A percentile compares a stretch with the other conserved stretches of the same genome.
phyloP scores from a whole-genome alignment of 2,888 invertebrate species.

The Pilophorus perplexus region DNA sequence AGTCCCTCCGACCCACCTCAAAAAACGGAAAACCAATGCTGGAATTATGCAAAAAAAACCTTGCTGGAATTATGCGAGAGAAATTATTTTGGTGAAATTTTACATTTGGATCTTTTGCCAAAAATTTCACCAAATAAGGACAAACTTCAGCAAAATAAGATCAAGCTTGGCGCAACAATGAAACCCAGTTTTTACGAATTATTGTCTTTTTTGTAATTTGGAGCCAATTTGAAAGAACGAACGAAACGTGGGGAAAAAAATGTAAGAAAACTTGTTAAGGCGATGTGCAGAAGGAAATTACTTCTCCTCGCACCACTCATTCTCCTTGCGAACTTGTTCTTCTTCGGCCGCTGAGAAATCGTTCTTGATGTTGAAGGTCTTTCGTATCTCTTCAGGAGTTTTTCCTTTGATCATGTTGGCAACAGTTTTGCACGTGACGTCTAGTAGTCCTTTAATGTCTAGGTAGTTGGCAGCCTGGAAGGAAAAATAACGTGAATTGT shows the following conservation, averaged over 20 bases:
- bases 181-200: not conserved
- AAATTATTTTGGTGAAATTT: not conserved
- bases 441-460: conserved; percentile 90
- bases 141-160: too few species aligned
- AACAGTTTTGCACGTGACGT: conserved; percentile 97
- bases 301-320: conserved; percentile 92
- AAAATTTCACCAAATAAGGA: too few species aligned
- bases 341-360: conserved; percentile 95
- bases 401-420: too few species aligned
- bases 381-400: conserved; percentile 94
- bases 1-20: too few species aligned
- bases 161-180: not conserved
- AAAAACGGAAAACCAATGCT: too few species aligned
- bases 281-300: too few species aligned
- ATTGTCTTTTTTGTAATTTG: conserved; percentile 3
- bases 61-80: too few species aligned
- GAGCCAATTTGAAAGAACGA: too few species aligned
- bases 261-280: too few species aligned
- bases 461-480: conserved; percentile 85
- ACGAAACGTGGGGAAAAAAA: too few species aligned
- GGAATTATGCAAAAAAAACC: too few species aligned
- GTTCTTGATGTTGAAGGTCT: conserved; percentile 95
- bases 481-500: not conserved
- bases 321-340: conserved; percentile 95
- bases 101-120: too few species aligned